Base-by-base conservation (phyloP, 1,140 invertebrate genomes). In the Globodera rostochiensis region DNA sequence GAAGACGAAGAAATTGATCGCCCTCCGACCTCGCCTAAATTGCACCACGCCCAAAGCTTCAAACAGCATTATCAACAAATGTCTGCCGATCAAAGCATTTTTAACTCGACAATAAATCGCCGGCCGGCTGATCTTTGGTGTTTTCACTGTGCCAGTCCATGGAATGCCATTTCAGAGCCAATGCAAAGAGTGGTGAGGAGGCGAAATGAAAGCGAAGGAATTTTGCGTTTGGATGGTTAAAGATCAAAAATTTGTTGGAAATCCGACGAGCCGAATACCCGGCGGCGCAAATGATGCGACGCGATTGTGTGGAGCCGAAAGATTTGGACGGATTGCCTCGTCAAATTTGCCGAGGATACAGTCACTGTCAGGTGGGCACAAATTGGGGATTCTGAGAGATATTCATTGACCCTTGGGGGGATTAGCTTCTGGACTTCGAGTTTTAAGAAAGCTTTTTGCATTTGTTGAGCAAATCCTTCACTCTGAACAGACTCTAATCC, bases 101-200 rank as follows among this genome's bases (percentile, higher is more conserved):
- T 53, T 6, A 11, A 36, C 2, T 36, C 36, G 36, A 36, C 36
- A 15, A 15, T 2, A 25, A 21, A 64, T 25, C 25, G 25, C 25
- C 25, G 0, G 0, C 25, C 25, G 25, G 25, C 25, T 45, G 49
- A 45, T 36, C 36, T 69, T 78, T 78, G 77, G 77, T 78, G 77
- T 49, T 78, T 78, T 78, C 70, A 78, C 25, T 78, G 77, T 78
- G 77, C 64, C 50, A 69, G 64, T 9, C 77, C 77, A 50, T 49
- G 66, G 66, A 78, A 78, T 78, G 49, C 70, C 70, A 53, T 78
- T 36, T 66, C 77, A 36, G 77, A 78, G 70, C 64, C 53, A 78
- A 78, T 78, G 77, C 77, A 78, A 78, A 25, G 77, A 64, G 77
- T 78, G 66, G 77, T 78, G 46, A 69, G 21, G n/a, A 19, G 36